Percentiles rank a stretch among this genome's conserved stretches.
These are phyloP conservation scores for Gobio gobio DNA, from an alignment of 2,113 vertebrate species.

Conservation along the genomic window DNA sequence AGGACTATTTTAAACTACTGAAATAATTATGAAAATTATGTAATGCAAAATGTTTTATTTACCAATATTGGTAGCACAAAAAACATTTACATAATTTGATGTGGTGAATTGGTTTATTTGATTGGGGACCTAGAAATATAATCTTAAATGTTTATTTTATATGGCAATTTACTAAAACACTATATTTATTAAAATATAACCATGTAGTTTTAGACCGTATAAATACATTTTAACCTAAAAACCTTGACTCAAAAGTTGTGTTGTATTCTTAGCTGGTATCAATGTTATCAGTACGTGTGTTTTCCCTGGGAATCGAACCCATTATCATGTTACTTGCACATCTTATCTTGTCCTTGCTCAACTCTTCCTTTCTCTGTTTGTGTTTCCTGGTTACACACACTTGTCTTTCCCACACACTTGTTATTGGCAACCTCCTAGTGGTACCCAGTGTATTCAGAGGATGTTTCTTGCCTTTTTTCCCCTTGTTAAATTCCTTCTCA, in stretches of 20 bases:
- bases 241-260: neutral
- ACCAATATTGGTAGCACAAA: neutral
- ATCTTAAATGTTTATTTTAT: neutral
- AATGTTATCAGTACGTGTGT: neutral
- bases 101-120: neutral
- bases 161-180: neutral
- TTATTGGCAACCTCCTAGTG: slow-evolving; percentile 10
- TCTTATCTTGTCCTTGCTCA: slow-evolving; percentile 14
- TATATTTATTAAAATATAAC: neutral
- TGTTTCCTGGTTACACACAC: slow-evolving; percentile 19
- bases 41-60: neutral
- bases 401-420: slow-evolving; percentile 6
- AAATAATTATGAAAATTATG: neutral
- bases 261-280: neutral
- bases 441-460: slow-evolving; percentile 10
- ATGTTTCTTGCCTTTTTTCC: neutral
- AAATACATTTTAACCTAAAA: neutral
- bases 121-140: neutral
- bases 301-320: neutral
- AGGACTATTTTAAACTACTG: neutral
- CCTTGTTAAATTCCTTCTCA: slow-evolving; percentile 47
- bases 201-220: no score
- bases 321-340: slow-evolving; percentile 4
- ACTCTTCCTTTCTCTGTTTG: slow-evolving; percentile 11
- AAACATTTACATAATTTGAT: neutral